Percentiles rank a stretch among this genome's conserved stretches.
phyloP scores from a whole-genome alignment of 2,888 invertebrate genomes.

The Crepidodera aurea region DNA sequence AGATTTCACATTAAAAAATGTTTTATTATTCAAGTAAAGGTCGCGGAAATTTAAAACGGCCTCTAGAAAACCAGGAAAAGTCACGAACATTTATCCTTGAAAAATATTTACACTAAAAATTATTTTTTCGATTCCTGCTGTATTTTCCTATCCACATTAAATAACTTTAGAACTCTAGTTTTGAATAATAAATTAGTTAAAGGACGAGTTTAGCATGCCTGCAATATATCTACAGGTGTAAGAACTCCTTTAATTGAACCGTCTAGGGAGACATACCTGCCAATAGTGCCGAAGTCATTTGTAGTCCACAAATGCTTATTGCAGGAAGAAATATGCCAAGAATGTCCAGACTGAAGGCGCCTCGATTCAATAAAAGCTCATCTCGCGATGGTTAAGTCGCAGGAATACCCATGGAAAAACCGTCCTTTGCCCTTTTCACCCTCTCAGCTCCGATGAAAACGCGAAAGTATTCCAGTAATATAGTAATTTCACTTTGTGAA shows the following conservation, averaged over 20 bases:
- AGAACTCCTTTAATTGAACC: conserved; percentile 34
- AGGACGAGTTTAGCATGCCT: too few species aligned
- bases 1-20: too few species aligned
- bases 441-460: conserved; percentile 44
- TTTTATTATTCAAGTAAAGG: too few species aligned
- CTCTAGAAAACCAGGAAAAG: too few species aligned
- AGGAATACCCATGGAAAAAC: conserved; percentile 36
- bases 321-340: conserved; percentile 48
- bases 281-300: conserved; percentile 50
- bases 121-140: too few species aligned
- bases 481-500: conserved; percentile 42
- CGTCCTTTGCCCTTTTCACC: conserved; percentile 22
- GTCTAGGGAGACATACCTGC: conserved; percentile 42
- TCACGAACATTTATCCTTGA: too few species aligned
- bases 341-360: conserved; percentile 52
- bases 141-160: too few species aligned
- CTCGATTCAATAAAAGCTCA: conserved; percentile 56
- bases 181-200: not conserved
- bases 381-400: conserved; percentile 42
- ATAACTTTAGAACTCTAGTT: not conserved
- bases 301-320: conserved; percentile 50
- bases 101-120: too few species aligned
- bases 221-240: conserved; percentile 23
- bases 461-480: conserved; percentile 52
- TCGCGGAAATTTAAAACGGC: too few species aligned